Base-by-base conservation (phyloP, 1,140 invertebrate genomes). In the Mylabris phalerata region DNA sequence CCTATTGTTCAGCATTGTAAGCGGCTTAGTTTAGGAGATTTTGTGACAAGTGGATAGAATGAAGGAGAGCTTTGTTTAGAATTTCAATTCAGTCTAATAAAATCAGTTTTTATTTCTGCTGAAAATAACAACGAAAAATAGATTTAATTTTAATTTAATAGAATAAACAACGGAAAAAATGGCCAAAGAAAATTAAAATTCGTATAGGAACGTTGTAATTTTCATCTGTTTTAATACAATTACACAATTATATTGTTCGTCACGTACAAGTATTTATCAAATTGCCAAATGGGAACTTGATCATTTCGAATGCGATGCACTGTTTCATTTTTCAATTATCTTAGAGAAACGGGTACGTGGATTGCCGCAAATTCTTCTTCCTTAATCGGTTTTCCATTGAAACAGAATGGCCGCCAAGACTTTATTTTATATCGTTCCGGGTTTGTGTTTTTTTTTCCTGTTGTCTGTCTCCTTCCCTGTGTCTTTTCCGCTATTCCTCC, bases 211-310 rank as follows among this genome's bases (percentile, higher is more conserved):
- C 19, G 19, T 19, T 19, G 19, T 19, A 19, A 19, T 19, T 19
- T 32, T 32, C 4, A 7, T 32, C 32, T 32, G 19, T 32, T 32
- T 32, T 32, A 54, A 54, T 54, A 54, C 44, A 54, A 54, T 54
- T 45, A 54, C 51, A 38, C 26, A 54, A 54, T 54, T 54, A 54
- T 54, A 52, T 61, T 61, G 60, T 48, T 46, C 41, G 27, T 65
- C 67, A 68, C 67, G 67, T 68, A 63, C 59, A 48, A 43, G 64
- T 63, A 68, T 68, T 68, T 68, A 68, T 68, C 67, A 68, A 68
- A 67, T 41, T 47, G 44, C 39, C 47, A 59, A 66, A 68, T 68
- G 62, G 25, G 47, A 60, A 52, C 32, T 68, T 66, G 66, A 66
- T 66, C 66, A 66, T 68, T 67, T 68, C 60, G 58, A 67, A 68